These are phyloP conservation scores for Chondrilla cf. caribensis DNA, from an alignment of 37 sponge, comb jelly and placozoan genomes.

Conservation along the genomic window DNA sequence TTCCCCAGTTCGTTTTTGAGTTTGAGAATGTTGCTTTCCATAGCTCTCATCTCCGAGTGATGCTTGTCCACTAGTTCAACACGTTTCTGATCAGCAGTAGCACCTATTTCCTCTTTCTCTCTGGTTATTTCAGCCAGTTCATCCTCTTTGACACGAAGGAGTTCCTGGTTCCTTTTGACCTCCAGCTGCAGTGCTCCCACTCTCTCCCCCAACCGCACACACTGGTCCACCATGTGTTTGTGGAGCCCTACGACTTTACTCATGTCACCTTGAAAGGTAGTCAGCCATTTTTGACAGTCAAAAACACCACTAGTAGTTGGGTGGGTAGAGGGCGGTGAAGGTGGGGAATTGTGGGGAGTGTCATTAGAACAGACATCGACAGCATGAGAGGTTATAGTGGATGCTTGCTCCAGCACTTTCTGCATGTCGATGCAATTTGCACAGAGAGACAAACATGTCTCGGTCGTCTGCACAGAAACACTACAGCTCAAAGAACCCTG, in stretches of 20 bases:
- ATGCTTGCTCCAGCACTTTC: background rate
- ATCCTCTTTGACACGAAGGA: background rate
- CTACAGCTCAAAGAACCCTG: no score
- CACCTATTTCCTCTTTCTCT: background rate
- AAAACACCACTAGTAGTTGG: background rate
- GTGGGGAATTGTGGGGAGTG: background rate
- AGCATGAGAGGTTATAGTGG: background rate
- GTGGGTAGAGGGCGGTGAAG: no score
- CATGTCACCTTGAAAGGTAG: background rate
- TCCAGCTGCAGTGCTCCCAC: background rate
- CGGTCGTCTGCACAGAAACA: conserved; percentile 45
- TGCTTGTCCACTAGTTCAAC: background rate
- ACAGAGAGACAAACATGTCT: conserved; percentile 62
- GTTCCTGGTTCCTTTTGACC: background rate
- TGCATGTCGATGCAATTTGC: conserved; percentile 27
- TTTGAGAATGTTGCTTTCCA: background rate
- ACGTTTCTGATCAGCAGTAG: background rate
- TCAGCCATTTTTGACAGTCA: background rate
- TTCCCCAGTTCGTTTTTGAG: background rate
- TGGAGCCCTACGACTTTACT: background rate
- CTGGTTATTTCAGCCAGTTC: background rate
- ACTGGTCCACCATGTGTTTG: background rate
- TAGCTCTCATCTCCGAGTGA: background rate
- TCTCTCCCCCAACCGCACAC: background rate
- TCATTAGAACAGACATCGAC: background rate